A percentile compares a stretch with the other conserved stretches of the same genome.
Conservation (phyloP, 1,140 invertebrate species). For the Mycetomoellerius zeteki region DNA sequence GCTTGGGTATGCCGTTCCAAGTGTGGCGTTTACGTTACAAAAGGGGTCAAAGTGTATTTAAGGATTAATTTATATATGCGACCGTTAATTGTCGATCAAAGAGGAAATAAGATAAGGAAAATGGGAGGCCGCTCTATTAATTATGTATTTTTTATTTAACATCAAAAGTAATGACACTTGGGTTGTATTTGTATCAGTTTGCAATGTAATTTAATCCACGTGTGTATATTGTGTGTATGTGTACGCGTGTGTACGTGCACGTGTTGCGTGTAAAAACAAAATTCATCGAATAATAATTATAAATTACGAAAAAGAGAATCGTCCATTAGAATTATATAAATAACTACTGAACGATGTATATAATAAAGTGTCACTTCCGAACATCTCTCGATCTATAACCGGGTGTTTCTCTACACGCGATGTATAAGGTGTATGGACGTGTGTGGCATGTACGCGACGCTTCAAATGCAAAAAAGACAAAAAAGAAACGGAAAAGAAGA, state of each 20-base stretch:
- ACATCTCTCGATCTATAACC: constrained; percentile 46
- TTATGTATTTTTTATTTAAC: constrained; percentile 87
- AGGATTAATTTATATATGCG: background rate
- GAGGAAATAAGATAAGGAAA: constrained; percentile 55
- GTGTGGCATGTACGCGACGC: constrained; percentile 71
- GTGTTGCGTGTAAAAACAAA: constrained; percentile 84
- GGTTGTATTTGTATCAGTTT: constrained; percentile 82
- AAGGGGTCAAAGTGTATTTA: too few relatives aligned
- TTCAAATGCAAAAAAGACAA: constrained; percentile 76
- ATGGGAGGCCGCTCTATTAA: constrained; percentile 79
- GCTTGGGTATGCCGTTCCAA: too few relatives aligned
- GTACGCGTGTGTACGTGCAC: constrained; percentile 76
- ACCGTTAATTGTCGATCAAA: background rate
- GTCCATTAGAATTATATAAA: constrained; percentile 79
- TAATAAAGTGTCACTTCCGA: constrained; percentile 71
- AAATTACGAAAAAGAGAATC: constrained; percentile 83
- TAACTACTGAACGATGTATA: constrained; percentile 78
- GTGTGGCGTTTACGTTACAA: too few relatives aligned
- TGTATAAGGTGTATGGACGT: constrained; percentile 51
- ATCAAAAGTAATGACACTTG: constrained; percentile 87
- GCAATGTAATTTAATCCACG: constrained; percentile 24
- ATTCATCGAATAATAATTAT: constrained; percentile 84
- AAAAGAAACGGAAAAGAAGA: constrained; percentile 78
- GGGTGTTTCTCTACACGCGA: constrained; percentile 61
- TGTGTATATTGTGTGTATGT: background rate